Conservation (phyloP, 1,140 invertebrate genomes). For the Bradysia coprophila region DNA sequence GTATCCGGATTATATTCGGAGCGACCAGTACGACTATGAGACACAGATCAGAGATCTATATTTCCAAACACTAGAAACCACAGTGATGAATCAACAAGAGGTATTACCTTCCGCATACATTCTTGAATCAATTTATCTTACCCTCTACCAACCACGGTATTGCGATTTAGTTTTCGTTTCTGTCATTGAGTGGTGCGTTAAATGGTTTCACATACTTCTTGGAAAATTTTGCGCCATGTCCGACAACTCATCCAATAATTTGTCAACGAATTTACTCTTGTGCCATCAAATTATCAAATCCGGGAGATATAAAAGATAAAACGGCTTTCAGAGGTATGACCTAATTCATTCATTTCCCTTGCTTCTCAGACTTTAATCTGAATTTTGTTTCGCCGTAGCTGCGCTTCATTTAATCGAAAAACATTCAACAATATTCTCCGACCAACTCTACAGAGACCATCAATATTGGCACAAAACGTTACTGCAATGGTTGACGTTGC, state of each 20-base stretch:
- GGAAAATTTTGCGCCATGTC: constrained; percentile 3
- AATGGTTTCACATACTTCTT: constrained; percentile 2
- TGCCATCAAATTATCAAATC: constrained; percentile 1
- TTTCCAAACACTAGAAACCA: constrained; percentile 1
- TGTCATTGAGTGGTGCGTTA: not conserved
- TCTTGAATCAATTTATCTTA: not conserved
- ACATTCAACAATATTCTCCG: constrained; percentile 11
- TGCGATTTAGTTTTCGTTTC: not conserved
- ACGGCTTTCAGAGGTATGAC: constrained; percentile 3
- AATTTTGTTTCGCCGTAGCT: too few relatives aligned
- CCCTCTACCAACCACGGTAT: not conserved
- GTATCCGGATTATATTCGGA: not conserved
- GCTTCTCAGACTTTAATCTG: too few relatives aligned
- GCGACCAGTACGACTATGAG: not conserved
- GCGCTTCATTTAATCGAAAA: constrained; percentile 11
- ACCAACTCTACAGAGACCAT: constrained; percentile 13
- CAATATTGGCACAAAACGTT: constrained; percentile 17
- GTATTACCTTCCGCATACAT: not conserved
- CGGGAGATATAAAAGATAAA: constrained; percentile 5
- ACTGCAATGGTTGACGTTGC: constrained; percentile 4
- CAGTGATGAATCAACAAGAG: not conserved
- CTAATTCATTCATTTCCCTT: too few relatives aligned
- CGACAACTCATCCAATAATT: not conserved
- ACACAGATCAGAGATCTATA: not conserved
- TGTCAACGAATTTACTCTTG: not conserved